phyloP scores from a whole-genome alignment of 2,888 invertebrate genomes.

The Papilio gigon region DNA sequence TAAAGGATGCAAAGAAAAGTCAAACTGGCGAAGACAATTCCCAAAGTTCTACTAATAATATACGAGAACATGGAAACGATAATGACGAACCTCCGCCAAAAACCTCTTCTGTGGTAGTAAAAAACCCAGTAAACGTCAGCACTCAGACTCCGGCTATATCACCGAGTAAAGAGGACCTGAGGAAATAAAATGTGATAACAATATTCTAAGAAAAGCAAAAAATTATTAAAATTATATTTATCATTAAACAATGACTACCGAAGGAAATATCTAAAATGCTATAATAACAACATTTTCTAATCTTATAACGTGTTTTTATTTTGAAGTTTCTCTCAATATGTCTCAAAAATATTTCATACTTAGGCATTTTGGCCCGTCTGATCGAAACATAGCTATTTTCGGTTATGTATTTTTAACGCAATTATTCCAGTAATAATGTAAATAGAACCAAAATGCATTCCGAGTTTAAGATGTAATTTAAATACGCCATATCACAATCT shows the following conservation, averaged over 20 bases:
- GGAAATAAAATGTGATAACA: constrained; percentile 9
- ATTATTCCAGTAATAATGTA: not conserved
- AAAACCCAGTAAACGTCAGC: constrained; percentile 29
- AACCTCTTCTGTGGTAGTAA: constrained; percentile 26
- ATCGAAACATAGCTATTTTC: not conserved
- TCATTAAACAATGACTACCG: not conserved
- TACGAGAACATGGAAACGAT: constrained; percentile 11
- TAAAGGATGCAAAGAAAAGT: constrained; percentile 68
- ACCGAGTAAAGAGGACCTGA: constrained; percentile 17
- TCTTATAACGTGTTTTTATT: not conserved
- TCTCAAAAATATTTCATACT: not conserved
- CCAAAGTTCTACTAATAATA: constrained; percentile 32
- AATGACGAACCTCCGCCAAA: not conserved
- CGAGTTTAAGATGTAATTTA: too few relatives aligned
- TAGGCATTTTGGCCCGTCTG: not conserved
- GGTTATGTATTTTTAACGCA: not conserved
- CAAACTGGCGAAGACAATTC: constrained; percentile 51
- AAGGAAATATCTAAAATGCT: not conserved
- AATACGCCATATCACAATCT: too few relatives aligned
- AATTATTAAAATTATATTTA: constrained; percentile 7
- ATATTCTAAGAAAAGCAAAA: not conserved
- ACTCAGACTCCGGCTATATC: constrained; percentile 24
- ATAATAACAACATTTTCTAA: not conserved
- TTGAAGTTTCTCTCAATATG: not conserved
- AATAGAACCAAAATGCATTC: too few relatives aligned